Base-by-base conservation (phyloP, 2,888 invertebrate species). In the Brachylomia viminalis region DNA sequence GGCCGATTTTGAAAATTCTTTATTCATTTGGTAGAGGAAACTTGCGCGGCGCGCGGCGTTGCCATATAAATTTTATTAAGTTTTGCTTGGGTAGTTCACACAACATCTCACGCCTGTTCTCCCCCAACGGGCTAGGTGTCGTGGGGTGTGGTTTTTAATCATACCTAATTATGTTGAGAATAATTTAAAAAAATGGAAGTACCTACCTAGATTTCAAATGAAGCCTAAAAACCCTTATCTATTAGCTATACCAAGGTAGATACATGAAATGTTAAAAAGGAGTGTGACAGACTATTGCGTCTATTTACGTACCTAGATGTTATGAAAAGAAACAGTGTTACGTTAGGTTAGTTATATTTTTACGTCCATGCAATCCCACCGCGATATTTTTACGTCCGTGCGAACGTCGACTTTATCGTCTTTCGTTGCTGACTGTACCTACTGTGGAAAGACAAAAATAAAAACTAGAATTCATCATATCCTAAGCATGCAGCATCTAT, bases 401-500 rank as follows among this genome's bases (percentile, higher is more conserved):
- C n/a, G n/a, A n/a, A n/a, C n/a, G n/a, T n/a, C n/a, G n/a, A n/a
- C n/a, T n/a, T n/a, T n/a, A 73, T 42, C 30, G 49, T 11, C 30
- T 67, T 49, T 27, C 6, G 11, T 71, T 79, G 64, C 42, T 70
- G 61, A 61, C 23, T 10, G 27, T 68, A 45, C 33, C 23, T 38
- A 38, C 38, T 38, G 5, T n/a, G 20, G 15, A 47, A 11, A 42
- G 33, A 10, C 5, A 38, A 54, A 42, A 56, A 47, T 52, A 38
- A 38, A 11, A 11, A 52, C 8, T 71, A 71, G 80, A 77, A 72
- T 71, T 72, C 7, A 70, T 54, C 86, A 75, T 85, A 85, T 80
- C 86, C 33, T 45, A 59, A n/a, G 71, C 58, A 61, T 73, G n/a
- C n/a, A n/a, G n/a, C n/a, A 71, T 30, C 52, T 23, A 33, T 62